A percentile compares a stretch with the other conserved stretches of the same genome.
Evolutionary conservation across 2,797 vertebrate species (phyloP).

Genomic region (Rhadinocentrus ornatus): DNA sequence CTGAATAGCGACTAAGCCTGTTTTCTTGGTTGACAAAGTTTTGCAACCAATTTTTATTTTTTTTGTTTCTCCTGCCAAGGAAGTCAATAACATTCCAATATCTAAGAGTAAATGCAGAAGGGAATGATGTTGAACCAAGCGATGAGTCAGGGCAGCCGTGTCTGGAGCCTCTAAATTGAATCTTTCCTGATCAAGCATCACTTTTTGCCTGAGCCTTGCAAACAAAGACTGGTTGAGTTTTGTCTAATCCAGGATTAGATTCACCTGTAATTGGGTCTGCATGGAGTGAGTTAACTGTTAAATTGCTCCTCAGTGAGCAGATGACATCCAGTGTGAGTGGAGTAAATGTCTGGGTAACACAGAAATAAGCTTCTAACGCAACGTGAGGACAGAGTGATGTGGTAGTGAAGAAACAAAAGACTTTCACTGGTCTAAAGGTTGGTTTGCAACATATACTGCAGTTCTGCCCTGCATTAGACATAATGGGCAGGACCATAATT

Average conservation of each 20-base stretch:
- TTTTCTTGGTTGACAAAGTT: background rate
- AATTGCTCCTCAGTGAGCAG: slow-evolving; percentile 63
- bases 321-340: slow-evolving; percentile 43
- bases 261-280: slow-evolving; percentile 69
- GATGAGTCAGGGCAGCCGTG: slow-evolving; percentile 53
- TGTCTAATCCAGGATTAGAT: slow-evolving; percentile 72
- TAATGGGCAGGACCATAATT: slow-evolving; percentile 40
- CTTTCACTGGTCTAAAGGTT: slow-evolving; percentile 2
- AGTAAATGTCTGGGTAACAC: slow-evolving; percentile 46
- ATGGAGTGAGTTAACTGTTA: slow-evolving; percentile 61
- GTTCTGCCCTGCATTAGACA: slow-evolving; percentile 16
- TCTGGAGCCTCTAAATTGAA: slow-evolving; percentile 71
- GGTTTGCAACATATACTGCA: slow-evolving; percentile 22
- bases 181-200: slow-evolving; percentile 60
- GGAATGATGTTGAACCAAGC: slow-evolving; percentile 64
- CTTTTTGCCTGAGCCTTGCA: slow-evolving; percentile 59
- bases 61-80: slow-evolving; percentile 48
- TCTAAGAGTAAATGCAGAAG: slow-evolving; percentile 72
- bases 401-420: slow-evolving; percentile 18
- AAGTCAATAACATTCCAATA: slow-evolving; percentile 75
- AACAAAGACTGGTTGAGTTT: slow-evolving; percentile 73
- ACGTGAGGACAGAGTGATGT: slow-evolving; percentile 21
- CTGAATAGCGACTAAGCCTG: no score
- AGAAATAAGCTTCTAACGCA: slow-evolving; percentile 44
- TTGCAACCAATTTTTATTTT: slow-evolving; percentile 6